phyloP scores from a whole-genome alignment of 37 sponge, comb jelly and placozoan genomes.

The Cliona cf. orientalis region DNA sequence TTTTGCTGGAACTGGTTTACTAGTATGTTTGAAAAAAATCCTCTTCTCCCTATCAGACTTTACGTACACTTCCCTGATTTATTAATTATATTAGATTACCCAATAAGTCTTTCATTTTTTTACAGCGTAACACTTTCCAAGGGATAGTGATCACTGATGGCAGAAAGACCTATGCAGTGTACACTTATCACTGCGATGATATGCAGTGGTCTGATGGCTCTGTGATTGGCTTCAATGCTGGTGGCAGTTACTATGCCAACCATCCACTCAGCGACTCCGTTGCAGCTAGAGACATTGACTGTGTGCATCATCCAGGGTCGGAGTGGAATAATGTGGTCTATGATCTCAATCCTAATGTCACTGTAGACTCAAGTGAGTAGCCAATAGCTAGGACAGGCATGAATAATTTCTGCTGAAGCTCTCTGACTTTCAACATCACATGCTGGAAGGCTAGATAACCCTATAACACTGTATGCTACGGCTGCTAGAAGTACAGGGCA shows the following conservation, averaged over 20 bases:
- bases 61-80: too few relatives aligned
- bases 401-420: too few relatives aligned
- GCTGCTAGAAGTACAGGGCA: too few relatives aligned
- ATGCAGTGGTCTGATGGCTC: slow-evolving; percentile 48
- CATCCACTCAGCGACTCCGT: slow-evolving; percentile 23
- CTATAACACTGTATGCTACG: too few relatives aligned
- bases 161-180: slow-evolving; percentile 49
- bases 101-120: too few relatives aligned
- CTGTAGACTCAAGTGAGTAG: not conserved
- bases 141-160: slow-evolving; percentile 41
- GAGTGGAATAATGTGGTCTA: slow-evolving; percentile 37
- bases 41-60: not conserved
- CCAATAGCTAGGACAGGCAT: slow-evolving; percentile 21
- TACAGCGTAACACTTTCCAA: slow-evolving; percentile 62
- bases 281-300: slow-evolving; percentile 19
- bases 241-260: slow-evolving; percentile 8
- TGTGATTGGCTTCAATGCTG: slow-evolving; percentile 50
- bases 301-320: slow-evolving; percentile 12
- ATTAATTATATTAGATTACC: too few relatives aligned
- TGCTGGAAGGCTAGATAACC: too few relatives aligned
- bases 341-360: slow-evolving; percentile 25
- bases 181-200: slow-evolving; percentile 39
- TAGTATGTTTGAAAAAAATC: not conserved
- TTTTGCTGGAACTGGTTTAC: not conserved
- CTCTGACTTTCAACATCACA: too few relatives aligned